Base-by-base conservation (phyloP, 2,797 vertebrate species). In the Amblyopsis hoosieri region DNA sequence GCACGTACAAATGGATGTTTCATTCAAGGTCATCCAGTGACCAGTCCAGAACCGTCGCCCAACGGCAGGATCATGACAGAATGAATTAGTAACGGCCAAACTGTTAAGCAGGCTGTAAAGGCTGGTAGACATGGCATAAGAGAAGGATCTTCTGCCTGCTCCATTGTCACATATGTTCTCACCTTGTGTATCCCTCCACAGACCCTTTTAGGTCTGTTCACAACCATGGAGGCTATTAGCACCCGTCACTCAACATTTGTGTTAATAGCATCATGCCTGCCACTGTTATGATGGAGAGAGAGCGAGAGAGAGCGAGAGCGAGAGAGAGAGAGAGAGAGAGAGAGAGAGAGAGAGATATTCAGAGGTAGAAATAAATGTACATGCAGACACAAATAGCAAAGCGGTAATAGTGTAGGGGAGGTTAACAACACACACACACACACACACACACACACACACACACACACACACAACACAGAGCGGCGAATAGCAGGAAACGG, bases 161-260 rank as follows among this genome's bases (percentile, higher is more conserved):
- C 23, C 23, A 29, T 29, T 29, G 23, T 29, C 76, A 69, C 45
- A 12, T 51, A 71, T 48, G 57, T 66, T 66, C 57, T 66, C 57
- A 56, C 54, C 76, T 74, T 77, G 67, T 69, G 57, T 69, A 64
- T 76, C 60, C 73, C 69, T 75, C 67, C 60, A 57, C 57, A 69
- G 69, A 84, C 72, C 63, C 52, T 55, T 75, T 75, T 79, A 57
- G 64, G 66, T 45, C 75, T 62, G 8, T 60, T 60, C 65, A 62
- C 50, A 52, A 45, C 67, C 72, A 74, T 74, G 58, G 64, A 74
- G 75, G 65, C 66, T 66, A 76, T 83, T 75, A 80, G 61, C 74
- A 63, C 52, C 76, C 67, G 60, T 79, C 76, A 72, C 57, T 83
- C 76, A 67, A 42, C 70, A 60, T 71, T 48, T 33, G 67, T 57